These are phyloP conservation scores for Scolanthus callimorphus DNA, from an alignment of 92 coral and sea anemone species.

Conservation along the genomic window DNA sequence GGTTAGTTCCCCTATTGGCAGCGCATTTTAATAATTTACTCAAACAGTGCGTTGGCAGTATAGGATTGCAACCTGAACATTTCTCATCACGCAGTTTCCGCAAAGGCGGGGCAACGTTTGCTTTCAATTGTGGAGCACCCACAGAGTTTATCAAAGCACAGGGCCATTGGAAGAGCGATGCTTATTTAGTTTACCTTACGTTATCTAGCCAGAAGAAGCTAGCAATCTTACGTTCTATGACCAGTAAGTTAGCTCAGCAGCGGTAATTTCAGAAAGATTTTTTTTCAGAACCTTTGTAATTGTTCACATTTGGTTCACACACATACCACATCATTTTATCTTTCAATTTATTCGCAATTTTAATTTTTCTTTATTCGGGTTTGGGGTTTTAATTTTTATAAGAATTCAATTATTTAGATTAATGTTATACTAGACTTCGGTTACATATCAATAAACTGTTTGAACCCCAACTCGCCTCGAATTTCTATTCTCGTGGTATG, in stretches of 20 bases:
- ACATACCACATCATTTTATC: too few relatives aligned
- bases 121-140: slow-evolving; percentile 20
- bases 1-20: not conserved
- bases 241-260: too few relatives aligned
- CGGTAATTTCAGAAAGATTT: too few relatives aligned
- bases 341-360: too few relatives aligned
- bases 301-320: too few relatives aligned
- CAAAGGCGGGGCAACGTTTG: too few relatives aligned
- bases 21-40: slow-evolving; percentile 22
- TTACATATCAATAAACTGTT: slow-evolving; percentile 2
- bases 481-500: too few relatives aligned
- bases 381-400: too few relatives aligned
- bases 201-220: slow-evolving; percentile 5
- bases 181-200: slow-evolving; percentile 25
- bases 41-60: slow-evolving; percentile 8
- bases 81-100: slow-evolving; percentile 25
- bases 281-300: too few relatives aligned
- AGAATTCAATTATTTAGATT: too few relatives aligned
- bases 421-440: not conserved
- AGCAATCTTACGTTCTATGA: not conserved
- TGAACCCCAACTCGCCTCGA: slow-evolving; percentile 8
- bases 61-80: slow-evolving; percentile 6
- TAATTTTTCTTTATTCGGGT: too few relatives aligned
- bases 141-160: slow-evolving; percentile 25
- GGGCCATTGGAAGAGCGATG: not conserved